Base-by-base conservation (phyloP, 2,888 invertebrate genomes). In the Nomada hirtipes region DNA sequence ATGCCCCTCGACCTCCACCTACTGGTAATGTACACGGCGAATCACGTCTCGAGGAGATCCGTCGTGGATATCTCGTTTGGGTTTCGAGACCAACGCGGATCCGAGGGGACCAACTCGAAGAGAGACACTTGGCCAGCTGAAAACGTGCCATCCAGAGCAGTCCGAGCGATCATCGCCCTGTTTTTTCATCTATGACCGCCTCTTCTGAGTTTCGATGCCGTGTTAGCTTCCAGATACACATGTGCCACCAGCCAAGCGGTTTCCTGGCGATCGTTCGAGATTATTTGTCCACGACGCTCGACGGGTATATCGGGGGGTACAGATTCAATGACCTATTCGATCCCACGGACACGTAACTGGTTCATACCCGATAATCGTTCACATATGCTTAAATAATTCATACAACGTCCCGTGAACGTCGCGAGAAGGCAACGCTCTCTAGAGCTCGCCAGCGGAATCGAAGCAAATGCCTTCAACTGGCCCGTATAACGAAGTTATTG, bases 1-100 rank as follows among this genome's bases (percentile, higher is more conserved):
- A 23, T 79, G 77, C 82, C 78, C 87, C 80, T 80, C 84, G 87
- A 87, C 84, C 87, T 84, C 76, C 80, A 74, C 79, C 82, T 77
- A 76, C 73, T 64, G 80, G 60, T 72, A 79, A 84, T 82, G 79
- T 64, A 79, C 71, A 55, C 52, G 47, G 65, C 42, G 77, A 86
- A 82, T 86, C 87, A 86, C 79, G 82, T 74, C 68, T 65, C 68
- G 73, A 79, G 36, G 63, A 77, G 76, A 80, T 68, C 47, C 75
- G 59, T 60, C 63, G 44, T 52, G 52, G 83, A 86, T 53, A 64
- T 67, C 42, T 44, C 65, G 53, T 70, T 68, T 29, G 67, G n/a
- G 64, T 57, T 42, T n/a, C 18, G 68, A 75, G 86, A 86, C 86
- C 84, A 86, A 82, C 87, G 84, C 79, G 84, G 60, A 42, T 72